Conservation (phyloP, 2,888 invertebrate species). For the Hydropsyche betteni region DNA sequence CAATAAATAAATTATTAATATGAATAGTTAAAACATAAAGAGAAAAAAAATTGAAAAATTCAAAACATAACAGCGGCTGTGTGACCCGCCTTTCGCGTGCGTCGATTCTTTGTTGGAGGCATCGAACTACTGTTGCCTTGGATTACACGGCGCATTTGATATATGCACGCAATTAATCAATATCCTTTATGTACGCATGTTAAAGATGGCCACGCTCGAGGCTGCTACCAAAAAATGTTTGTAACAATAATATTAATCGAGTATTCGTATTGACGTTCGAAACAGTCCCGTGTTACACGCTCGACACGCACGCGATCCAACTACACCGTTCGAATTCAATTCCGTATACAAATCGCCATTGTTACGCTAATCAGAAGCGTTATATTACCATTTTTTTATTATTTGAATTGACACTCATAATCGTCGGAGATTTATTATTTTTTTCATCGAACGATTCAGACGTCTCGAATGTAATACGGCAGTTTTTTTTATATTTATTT, state of each 20-base stretch:
- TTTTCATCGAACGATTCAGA: no score
- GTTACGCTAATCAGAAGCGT: no score
- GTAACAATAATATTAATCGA: slow-evolving; percentile 12
- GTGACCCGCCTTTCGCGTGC: neutral
- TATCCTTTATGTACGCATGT: neutral
- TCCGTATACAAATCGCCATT: no score
- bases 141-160: slow-evolving; percentile 32
- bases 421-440: no score
- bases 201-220: slow-evolving; percentile 16
- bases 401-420: no score
- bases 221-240: slow-evolving; percentile 11
- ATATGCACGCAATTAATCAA: slow-evolving; percentile 34
- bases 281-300: slow-evolving; percentile 3
- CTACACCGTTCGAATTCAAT: no score
- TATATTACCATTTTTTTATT: no score
- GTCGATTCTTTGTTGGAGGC: slow-evolving; percentile 1
- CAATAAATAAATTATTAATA: slow-evolving; percentile 6
- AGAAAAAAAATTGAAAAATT: neutral
- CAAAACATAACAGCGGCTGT: neutral
- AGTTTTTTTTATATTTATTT: no score
- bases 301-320: no score
- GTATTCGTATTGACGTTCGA: slow-evolving; percentile 4
- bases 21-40: neutral
- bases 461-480: no score
- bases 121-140: slow-evolving; percentile 21